Evolutionary conservation across 2,888 invertebrate species (phyloP), one percentile per base, ranked within the genome.

Genomic region (Disparrhopalites patrizii): DNA sequence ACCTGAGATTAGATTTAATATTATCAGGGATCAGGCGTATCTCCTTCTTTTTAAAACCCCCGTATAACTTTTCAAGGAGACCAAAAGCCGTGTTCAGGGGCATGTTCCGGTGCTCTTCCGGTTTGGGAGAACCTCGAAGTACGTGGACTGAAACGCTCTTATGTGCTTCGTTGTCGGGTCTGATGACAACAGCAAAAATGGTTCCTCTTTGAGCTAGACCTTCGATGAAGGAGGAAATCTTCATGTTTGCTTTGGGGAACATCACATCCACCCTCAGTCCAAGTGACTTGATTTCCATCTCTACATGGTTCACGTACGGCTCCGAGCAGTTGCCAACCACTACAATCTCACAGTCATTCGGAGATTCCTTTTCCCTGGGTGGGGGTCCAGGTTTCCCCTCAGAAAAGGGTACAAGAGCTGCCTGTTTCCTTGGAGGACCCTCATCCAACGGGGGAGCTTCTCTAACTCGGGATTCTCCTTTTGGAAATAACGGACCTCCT

Each of bases 71-170:
- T 28, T 52, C 38, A 18, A 62, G 36, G 1, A 54, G 27, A 3
- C 52, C 8, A n/a, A 7, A 62, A 2, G 62, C 62, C 10, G 40
- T 40, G 1, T 18, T 10, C 4, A 62, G 25, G 3, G 62, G 51
- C 62, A 62, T 62, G 25, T 62, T 62, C 18, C 62, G 33, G 31
- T 62, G 62, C 33, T 62, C 62, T 54, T 63, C 55, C 2, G 63
- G 55, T 79, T 82, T 68, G 75, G 77, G n/a, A 76, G 70, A 69
- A 30, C 73, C 73, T 50, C 68, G 47, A 15, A 73, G 65, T 15
- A 71, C 70, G 47, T 72, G 72, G 30, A 73, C 70, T 38, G 69
- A 66, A 1, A 72, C 38, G 50, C 62, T 68, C 10, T 67, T 31
- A 36, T 61, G 61, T 10, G 31, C 30, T 47, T 70, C 73, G 54